phyloP scores from a whole-genome alignment of 2,113 vertebrate genomes.

The Misgurnus mizolepis region DNA sequence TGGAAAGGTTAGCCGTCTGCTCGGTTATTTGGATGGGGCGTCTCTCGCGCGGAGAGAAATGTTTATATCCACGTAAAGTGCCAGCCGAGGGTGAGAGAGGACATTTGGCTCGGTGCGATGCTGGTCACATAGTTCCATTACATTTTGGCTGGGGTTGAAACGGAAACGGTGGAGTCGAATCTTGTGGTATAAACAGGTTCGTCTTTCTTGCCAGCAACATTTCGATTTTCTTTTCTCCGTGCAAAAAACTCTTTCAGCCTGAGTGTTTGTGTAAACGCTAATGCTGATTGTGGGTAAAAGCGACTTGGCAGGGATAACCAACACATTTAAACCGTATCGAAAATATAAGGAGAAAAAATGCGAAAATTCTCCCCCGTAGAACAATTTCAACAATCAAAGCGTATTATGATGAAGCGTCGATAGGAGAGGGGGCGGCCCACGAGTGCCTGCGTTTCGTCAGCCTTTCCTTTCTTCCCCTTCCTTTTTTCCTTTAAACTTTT shows the following conservation, averaged over 20 bases:
- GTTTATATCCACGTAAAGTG: conserved; percentile 27
- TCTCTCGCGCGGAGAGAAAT: conserved; percentile 2
- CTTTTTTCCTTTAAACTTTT: conserved; percentile 30
- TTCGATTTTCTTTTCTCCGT: conserved; percentile 4
- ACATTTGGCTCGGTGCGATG: conserved; percentile 10
- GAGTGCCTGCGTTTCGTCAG: conserved; percentile 64
- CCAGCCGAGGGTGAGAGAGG: conserved; percentile 9
- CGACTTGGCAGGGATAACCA: conserved; percentile 28
- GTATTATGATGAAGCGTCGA: conserved; percentile 39
- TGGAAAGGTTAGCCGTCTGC: conserved; percentile 7
- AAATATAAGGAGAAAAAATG: conserved; percentile 3
- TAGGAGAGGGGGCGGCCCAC: conserved; percentile 22
- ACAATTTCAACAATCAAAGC: conserved; percentile 58
- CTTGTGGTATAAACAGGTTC: conserved; percentile 33
- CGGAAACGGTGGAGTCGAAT: background rate
- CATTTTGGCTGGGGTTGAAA: conserved; percentile 17
- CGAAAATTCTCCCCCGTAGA: conserved; percentile 45
- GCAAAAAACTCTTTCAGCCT: background rate
- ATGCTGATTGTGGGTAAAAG: conserved; percentile 40
- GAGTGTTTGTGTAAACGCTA: conserved; percentile 44
- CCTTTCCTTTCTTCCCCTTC: conserved; percentile 9
- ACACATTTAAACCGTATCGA: conserved; percentile 26
- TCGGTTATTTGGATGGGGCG: background rate
- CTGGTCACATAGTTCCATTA: conserved; percentile 13
- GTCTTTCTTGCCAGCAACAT: background rate